Conservation (phyloP, 2,888 invertebrate species). For the Rotaria sp. region DNA sequence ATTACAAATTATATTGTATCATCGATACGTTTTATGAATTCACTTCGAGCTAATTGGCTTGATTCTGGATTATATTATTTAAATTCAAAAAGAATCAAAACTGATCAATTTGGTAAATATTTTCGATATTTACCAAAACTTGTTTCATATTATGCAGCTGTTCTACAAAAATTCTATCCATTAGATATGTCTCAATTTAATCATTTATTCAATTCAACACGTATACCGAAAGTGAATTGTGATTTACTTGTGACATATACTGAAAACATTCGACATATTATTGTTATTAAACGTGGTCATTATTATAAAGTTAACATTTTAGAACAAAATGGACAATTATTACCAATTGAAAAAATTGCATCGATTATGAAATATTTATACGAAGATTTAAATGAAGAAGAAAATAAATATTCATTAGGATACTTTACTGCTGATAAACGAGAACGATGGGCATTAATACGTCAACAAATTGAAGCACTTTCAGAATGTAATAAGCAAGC, state of each 20-base stretch:
- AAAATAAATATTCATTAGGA: constrained; percentile 68
- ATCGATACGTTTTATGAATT: constrained; percentile 69
- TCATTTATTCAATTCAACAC: constrained; percentile 77
- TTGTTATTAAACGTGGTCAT: constrained; percentile 76
- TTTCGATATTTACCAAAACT: constrained; percentile 64
- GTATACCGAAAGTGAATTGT: constrained; percentile 70
- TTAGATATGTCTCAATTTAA: constrained; percentile 93
- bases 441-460: constrained; percentile 72
- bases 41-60: constrained; percentile 68
- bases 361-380: constrained; percentile 69
- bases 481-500: constrained; percentile 37
- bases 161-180: constrained; percentile 78
- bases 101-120: constrained; percentile 66
- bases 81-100: constrained; percentile 83
- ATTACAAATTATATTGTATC: constrained; percentile 72
- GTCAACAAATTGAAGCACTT: constrained; percentile 61
- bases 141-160: constrained; percentile 73
- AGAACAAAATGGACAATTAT: constrained; percentile 68
- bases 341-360: constrained; percentile 66
- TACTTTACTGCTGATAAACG: constrained; percentile 75
- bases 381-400: constrained; percentile 59
- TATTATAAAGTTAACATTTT: constrained; percentile 81
- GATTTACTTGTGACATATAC: constrained; percentile 68
- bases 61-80: constrained; percentile 90
- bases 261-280: constrained; percentile 68